Evolutionary conservation across 2,888 invertebrate species (phyloP).

Genomic region (Enchytraeus crypticus): DNA sequence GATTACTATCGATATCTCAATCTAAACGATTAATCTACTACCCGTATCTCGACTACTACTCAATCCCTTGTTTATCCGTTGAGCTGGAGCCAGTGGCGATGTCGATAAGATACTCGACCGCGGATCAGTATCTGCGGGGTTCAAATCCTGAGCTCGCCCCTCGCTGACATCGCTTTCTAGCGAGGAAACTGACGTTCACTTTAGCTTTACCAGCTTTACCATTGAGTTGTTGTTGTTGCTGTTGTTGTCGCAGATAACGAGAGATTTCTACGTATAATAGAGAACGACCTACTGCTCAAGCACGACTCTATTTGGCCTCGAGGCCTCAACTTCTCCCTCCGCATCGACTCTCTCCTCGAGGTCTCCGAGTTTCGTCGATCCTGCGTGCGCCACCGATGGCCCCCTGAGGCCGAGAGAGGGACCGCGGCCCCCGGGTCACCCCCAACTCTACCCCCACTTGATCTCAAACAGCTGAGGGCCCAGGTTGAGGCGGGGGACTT

Average conservation of each 20-base stretch:
- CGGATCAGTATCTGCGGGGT: too few relatives aligned
- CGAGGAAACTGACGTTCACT: too few relatives aligned
- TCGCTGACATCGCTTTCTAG: too few relatives aligned
- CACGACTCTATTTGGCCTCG: slow-evolving; percentile 31
- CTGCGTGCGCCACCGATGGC: slow-evolving; percentile 23
- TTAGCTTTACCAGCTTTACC: too few relatives aligned
- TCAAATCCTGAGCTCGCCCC: too few relatives aligned
- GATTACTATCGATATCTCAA: too few relatives aligned
- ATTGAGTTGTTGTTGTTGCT: too few relatives aligned
- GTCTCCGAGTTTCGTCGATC: slow-evolving; percentile 29
- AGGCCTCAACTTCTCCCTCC: slow-evolving; percentile 27
- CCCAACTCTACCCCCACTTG: slow-evolving; percentile 2
- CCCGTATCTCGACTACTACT: too few relatives aligned
- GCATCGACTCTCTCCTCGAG: slow-evolving; percentile 26
- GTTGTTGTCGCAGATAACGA: slow-evolving; percentile 19
- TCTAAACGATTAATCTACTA: too few relatives aligned
- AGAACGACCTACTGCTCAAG: slow-evolving; percentile 29
- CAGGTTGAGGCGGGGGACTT: slow-evolving; percentile 13
- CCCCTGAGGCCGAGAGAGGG: slow-evolving; percentile 6
- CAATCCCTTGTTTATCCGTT: too few relatives aligned
- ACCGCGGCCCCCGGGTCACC: background rate
- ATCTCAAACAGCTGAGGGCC: slow-evolving; percentile 7
- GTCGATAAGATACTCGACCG: too few relatives aligned
- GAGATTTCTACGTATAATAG: slow-evolving; percentile 21
- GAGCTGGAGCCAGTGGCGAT: too few relatives aligned